Base-by-base conservation (phyloP, 2,888 invertebrate genomes). In the Drosophila melanosoma region DNA sequence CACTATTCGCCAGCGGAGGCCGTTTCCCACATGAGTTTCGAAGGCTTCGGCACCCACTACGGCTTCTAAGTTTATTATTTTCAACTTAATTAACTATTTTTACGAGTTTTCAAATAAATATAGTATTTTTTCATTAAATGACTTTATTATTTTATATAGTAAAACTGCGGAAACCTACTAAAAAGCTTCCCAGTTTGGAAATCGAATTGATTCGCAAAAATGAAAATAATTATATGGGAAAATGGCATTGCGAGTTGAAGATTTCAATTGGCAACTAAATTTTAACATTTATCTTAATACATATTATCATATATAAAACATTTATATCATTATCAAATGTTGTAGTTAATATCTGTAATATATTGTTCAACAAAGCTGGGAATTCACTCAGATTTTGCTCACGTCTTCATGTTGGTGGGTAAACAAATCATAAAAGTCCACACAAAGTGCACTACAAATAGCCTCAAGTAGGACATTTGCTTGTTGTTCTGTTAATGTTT, bases 1-100 rank as follows among this genome's bases (percentile, higher is more conserved):
- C 84, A 93, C 87, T 85, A 94, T 91, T 77, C 93, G 36, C 95
- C 95, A 48, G 95, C 95, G 42, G 94, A 95, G 79, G 94, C 94
- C 68, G 95, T 95, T 48, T 95, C 96, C 69, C 95, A 96, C 91
- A 94, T 95, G 74, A 93, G 94, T 82, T 96, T 95, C 94, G 94
- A 94, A 80, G 95, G 95, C 71, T 94, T 95, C 67, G 95, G 95
- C 80, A 94, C 95, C 78, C 94, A 94, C 80, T 96, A 95, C 93
- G 95, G 94, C 83, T 96, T 95, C 94, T 96, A 95, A 54, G 15
- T 17, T 5, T 1, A 2, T 3, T 12, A 20, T 2, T 8, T 11
- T 17, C 8, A 45, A 15, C 11, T 67, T 54, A 11, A 60, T 68
- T 45, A 33, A 40, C 11, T 29, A 69, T 26, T 3, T 10, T 40